A percentile compares a stretch with the other conserved stretches of the same genome.
Evolutionary conservation across 2,888 invertebrate genomes (phyloP).

Genomic region (Apocheima hispidaria): DNA sequence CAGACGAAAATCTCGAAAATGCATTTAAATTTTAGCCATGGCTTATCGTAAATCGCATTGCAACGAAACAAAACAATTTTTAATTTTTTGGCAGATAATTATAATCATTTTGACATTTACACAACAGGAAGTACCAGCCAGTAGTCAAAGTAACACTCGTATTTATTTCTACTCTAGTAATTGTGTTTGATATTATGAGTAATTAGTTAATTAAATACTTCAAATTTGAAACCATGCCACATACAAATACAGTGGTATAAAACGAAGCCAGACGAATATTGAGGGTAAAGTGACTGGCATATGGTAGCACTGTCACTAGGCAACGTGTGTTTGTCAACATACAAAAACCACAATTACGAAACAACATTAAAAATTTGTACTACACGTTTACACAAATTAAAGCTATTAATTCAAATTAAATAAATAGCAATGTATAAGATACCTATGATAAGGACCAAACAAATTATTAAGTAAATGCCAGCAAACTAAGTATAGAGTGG

Average conservation of each 20-base stretch:
- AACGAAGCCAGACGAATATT: not conserved
- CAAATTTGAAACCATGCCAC: not conserved
- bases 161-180: not conserved
- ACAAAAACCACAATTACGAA: no score
- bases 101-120: not conserved
- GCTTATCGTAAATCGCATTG: not conserved
- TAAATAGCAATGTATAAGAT: no score
- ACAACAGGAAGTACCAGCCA: no score
- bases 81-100: conserved; percentile 3
- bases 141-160: not conserved
- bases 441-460: no score
- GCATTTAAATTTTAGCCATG: conserved; percentile 3
- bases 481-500: no score
- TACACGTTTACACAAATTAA: no score
- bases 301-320: conserved; percentile 36
- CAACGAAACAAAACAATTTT: conserved; percentile 6
- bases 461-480: no score
- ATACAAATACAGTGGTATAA: not conserved
- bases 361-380: no score
- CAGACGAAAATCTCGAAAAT: conserved; percentile 1
- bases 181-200: not conserved
- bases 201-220: not conserved
- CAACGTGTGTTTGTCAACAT: conserved; percentile 28
- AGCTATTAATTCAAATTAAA: no score
- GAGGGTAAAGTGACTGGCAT: not conserved